Evolutionary conservation across 2,113 vertebrate species (phyloP), one percentile per base, ranked within the genome.

Genomic region (Atherinomorus stipes): DNA sequence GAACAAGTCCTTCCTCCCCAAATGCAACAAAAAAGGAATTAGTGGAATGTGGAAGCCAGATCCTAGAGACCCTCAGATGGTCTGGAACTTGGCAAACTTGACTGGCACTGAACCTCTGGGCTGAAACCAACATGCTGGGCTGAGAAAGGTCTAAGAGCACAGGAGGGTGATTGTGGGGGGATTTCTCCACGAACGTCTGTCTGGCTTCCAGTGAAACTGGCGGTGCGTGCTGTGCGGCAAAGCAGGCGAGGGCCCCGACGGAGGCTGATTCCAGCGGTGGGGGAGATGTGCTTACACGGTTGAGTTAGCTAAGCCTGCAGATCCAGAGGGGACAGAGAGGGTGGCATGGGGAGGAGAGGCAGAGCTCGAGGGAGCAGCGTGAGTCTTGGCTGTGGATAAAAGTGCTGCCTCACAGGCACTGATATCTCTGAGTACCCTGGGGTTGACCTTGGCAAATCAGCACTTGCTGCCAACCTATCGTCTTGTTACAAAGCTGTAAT

Each of bases 221-320:
- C 51, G 74, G 76, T 78, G 74, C 65, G 45, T 53, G 73, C 78
- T 78, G 79, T 69, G 76, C 80, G 80, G 76, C 70, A 80, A 87
- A 89, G 80, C 77, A 76, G 80, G 86, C 85, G 18, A 21, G 62
- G 73, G 64, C 66, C 80, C 78, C 83, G 23, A 68, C 68, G 49
- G 81, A 85, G 71, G 79, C 71, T 58, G 78, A 74, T 69, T 89
- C 84, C 83, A 86, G 86, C 51, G 50, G 80, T 74, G 71, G 73
- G 77, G 71, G 83, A 82, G 78, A 80, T 81, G 85, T 88, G 87
- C 81, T 89, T 89, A 90, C 78, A 92, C 83, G 88, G 83, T 89
- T 91, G 86, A 91, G 81, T 91, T 90, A 59, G 82, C 84, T 91
- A 92, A 92, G 90, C 91, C 84, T 51, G 81, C 67, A 85, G 83